Percentiles rank a stretch among this genome's conserved stretches.
phyloP scores from a whole-genome alignment of 2,888 invertebrate genomes.

The Harmothoe impar region DNA sequence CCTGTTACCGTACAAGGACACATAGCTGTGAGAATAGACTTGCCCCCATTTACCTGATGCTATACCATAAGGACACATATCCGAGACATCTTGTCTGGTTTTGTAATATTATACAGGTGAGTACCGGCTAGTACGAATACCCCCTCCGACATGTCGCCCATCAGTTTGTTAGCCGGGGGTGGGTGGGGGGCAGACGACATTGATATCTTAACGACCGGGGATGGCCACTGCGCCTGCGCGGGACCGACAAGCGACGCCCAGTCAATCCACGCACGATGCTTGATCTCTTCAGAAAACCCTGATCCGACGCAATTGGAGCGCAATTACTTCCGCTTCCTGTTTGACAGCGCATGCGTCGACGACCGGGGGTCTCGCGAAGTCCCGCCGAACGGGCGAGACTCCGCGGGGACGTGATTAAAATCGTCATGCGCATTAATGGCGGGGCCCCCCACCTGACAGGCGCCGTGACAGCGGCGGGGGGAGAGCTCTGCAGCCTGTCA shows the following conservation, averaged over 20 bases:
- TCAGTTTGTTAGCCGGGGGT: neutral
- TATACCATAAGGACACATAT: too few species aligned
- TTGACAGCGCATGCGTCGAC: constrained; percentile 40
- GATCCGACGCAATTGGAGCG: constrained; percentile 52
- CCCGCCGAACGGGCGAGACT: neutral
- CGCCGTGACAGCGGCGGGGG: constrained; percentile 28
- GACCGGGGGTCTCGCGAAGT: constrained; percentile 4
- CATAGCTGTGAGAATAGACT: too few species aligned
- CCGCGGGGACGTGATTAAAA: constrained; percentile 54
- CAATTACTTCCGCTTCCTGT: constrained; percentile 54
- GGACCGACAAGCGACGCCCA: neutral
- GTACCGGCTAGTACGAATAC: too few species aligned
- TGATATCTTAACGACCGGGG: neutral
- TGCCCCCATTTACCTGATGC: too few species aligned
- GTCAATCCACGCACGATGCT: constrained; percentile 32
- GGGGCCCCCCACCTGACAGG: neutral
- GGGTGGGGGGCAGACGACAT: neutral
- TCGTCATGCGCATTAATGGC: constrained; percentile 57
- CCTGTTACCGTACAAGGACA: too few species aligned
- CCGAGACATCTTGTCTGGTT: too few species aligned
- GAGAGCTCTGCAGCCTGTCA: constrained; percentile 20
- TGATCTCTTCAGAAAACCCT: constrained; percentile 44
- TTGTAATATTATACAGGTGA: too few species aligned
- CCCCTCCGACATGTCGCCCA: neutral
- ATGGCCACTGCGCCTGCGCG: neutral